Conservation (phyloP, 2,113 vertebrate species). For the Cottus gobio region DNA sequence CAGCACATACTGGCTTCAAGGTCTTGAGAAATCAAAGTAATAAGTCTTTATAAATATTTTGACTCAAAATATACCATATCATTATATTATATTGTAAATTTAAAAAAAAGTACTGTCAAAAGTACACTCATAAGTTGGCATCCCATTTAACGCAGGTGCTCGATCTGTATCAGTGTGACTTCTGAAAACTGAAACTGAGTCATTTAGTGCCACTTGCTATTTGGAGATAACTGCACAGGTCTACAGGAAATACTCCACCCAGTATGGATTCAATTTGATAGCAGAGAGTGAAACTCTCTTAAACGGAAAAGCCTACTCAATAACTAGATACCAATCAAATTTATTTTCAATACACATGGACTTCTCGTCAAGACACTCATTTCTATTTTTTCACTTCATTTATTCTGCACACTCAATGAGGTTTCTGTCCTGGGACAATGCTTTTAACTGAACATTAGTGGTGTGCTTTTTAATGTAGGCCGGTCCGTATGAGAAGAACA, state of each 20-base stretch:
- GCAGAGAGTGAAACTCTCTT: not conserved
- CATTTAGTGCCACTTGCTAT: not conserved
- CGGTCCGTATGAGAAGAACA: not conserved
- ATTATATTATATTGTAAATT: not conserved
- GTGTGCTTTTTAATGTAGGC: not conserved
- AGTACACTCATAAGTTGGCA: not conserved
- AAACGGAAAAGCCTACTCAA: not conserved
- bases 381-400: not conserved
- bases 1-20: not conserved
- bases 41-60: not conserved
- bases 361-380: not conserved
- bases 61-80: not conserved
- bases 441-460: too few relatives aligned
- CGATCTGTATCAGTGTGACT: not conserved
- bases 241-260: not conserved
- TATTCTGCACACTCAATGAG: not conserved
- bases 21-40: not conserved
- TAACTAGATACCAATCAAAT: not conserved
- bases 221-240: not conserved
- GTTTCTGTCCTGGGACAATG: too few relatives aligned
- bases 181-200: conserved; percentile 16
- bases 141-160: not conserved
- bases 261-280: not conserved
- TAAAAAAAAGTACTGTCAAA: not conserved
- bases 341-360: not conserved